Evolutionary conservation across 2,797 vertebrate species (phyloP).

Genomic region (Enoplosus armatus): DNA sequence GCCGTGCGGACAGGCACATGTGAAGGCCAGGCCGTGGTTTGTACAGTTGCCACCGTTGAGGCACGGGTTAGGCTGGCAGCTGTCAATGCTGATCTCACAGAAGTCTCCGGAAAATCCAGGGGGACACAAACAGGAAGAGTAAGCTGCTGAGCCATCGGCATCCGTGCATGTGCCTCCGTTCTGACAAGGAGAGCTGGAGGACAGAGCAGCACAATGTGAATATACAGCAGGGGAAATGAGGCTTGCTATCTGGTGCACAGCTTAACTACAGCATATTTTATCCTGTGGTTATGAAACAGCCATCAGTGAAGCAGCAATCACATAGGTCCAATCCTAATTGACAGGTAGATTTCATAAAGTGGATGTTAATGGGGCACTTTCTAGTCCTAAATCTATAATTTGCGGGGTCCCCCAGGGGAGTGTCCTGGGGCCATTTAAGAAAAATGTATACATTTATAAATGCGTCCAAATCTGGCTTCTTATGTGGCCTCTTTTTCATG

Average conservation of each 20-base stretch:
- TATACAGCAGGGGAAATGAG: slow-evolving; percentile 15
- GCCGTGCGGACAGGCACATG: slow-evolving; percentile 87
- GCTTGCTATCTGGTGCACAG: neutral
- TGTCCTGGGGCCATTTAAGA: neutral
- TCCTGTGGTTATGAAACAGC: slow-evolving; percentile 16
- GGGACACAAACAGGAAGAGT: slow-evolving; percentile 89
- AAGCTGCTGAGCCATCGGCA: slow-evolving; percentile 78
- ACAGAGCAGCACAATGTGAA: slow-evolving; percentile 53
- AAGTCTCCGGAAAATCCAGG: slow-evolving; percentile 90
- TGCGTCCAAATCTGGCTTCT: neutral
- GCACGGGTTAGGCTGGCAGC: slow-evolving; percentile 91
- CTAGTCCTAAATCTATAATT: neutral
- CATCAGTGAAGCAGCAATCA: neutral
- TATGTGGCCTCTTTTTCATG: neutral
- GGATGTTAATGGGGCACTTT: neutral
- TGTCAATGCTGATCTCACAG: slow-evolving; percentile 89
- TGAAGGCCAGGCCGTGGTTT: slow-evolving; percentile 85
- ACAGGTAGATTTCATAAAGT: neutral
- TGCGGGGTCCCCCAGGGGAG: neutral
- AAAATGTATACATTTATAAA: neutral
- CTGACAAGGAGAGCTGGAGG: slow-evolving; percentile 90
- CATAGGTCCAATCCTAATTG: neutral
- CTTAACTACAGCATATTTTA: slow-evolving; percentile 13
- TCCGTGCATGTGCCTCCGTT: slow-evolving; percentile 92
- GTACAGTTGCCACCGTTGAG: slow-evolving; percentile 91